Evolutionary conservation across 30 jellyfish, hydroid and myxozoan species (phyloP).

Genomic region (Clytia hemisphaerica): DNA sequence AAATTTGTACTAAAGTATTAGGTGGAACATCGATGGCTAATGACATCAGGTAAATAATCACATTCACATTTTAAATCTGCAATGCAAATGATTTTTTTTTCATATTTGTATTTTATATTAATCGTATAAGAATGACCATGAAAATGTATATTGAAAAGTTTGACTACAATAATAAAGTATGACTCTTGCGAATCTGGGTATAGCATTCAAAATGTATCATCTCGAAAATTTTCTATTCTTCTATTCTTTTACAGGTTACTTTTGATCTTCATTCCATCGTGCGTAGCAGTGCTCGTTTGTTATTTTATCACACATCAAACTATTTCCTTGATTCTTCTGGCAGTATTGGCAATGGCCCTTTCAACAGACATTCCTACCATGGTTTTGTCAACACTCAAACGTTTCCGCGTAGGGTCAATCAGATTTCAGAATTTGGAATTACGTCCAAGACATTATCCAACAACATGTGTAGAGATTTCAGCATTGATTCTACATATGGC

Average conservation of each 20-base stretch:
- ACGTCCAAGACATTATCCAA: not conserved
- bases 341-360: not conserved
- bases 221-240: too few relatives aligned
- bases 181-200: too few relatives aligned
- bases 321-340: not conserved
- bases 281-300: slow-evolving; percentile 7
- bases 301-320: slow-evolving; percentile 20
- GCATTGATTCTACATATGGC: slow-evolving; percentile 10
- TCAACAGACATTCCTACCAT: not conserved
- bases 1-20: slow-evolving; percentile 29
- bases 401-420: not conserved
- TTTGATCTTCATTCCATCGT: slow-evolving; percentile 18
- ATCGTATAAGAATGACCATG: too few relatives aligned
- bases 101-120: not conserved
- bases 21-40: slow-evolving; percentile 78
- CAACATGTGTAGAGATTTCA: not conserved
- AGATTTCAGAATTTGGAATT: not conserved
- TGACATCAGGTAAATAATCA: slow-evolving; percentile 37
- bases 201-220: too few relatives aligned
- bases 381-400: not conserved
- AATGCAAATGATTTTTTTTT: not conserved
- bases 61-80: not conserved
- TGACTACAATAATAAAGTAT: too few relatives aligned
- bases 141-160: too few relatives aligned
- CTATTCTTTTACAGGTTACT: slow-evolving; percentile 31